A percentile compares a stretch with the other conserved stretches of the same genome.
Conservation (phyloP, 2,888 invertebrate genomes). For the Lepidochrysops patricia region DNA sequence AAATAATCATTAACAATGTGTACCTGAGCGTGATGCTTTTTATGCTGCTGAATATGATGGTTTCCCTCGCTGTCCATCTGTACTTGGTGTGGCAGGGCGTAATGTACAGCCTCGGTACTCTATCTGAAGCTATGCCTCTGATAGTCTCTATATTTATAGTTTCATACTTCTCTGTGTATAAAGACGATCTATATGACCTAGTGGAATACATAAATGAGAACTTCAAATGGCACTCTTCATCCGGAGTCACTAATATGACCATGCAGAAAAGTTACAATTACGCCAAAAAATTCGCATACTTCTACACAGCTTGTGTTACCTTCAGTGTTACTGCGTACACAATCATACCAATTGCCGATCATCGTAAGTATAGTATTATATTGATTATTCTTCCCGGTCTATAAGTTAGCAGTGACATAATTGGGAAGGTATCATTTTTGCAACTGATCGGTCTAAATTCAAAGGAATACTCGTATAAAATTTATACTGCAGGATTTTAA, state of each 20-base stretch:
- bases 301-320: constrained; percentile 53
- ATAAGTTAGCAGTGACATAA: too few species aligned
- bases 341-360: constrained; percentile 40
- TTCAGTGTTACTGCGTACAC: constrained; percentile 57
- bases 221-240: constrained; percentile 52
- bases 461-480: too few species aligned
- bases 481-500: too few species aligned
- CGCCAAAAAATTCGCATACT: constrained; percentile 46
- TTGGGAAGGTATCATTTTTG: too few species aligned
- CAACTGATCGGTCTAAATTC: too few species aligned
- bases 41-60: constrained; percentile 32
- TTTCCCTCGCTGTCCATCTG: constrained; percentile 39
- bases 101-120: constrained; percentile 46
- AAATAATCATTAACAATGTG: constrained; percentile 40
- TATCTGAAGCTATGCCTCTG: constrained; percentile 51
- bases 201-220: constrained; percentile 43
- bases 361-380: constrained; percentile 63
- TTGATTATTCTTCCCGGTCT: too few species aligned
- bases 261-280: constrained; percentile 45
- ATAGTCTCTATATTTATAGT: constrained; percentile 45
- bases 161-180: constrained; percentile 42
- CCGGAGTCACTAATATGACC: constrained; percentile 57
- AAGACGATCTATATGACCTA: constrained; percentile 43
- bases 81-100: constrained; percentile 48
- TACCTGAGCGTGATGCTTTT: constrained; percentile 47